Evolutionary conservation across 2,888 invertebrate species (phyloP), one percentile per base, ranked within the genome.

Genomic region (Brachyptera risi): DNA sequence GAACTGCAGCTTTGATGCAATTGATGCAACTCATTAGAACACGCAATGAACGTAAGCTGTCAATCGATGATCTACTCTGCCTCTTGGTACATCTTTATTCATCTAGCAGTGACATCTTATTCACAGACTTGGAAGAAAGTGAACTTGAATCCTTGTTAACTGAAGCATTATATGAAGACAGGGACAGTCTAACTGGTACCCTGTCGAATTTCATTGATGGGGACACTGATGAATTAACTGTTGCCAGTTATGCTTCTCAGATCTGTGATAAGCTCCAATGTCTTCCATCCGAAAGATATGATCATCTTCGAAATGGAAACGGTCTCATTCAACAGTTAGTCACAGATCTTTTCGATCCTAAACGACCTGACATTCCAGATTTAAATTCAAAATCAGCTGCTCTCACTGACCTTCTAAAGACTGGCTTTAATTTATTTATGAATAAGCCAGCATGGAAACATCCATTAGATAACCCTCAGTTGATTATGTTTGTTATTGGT

Each of bases 401-500:
- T 1, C 67, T 78, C 19, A 78, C 72, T 63, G 75, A 77, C 62
- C 68, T 77, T 31, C 68, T 86, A 38, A 86, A 85, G 68, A 81
- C 84, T 49, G 83, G 86, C 3, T 80, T 87, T 58, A 87, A 87
- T 67, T 81, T 85, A 54, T 76, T 87, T 59, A 80, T 79, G 67
- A 78, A 77, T 59, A 76, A 78, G 60, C 66, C 79, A 17, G 80
- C 73, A 44, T 76, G 73, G 61, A 73, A 75, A n/a, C 83, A 85
- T 63, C 87, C 87, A 0, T 72, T 82, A 13, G 86, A 87, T 70
- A 83, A 83, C 68, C 79, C 82, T 0, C 78, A 81, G 24, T 76
- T 87, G 60, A 79, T 88, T 19, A 72, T 88, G 13, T 86, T 82
- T 69, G 78, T 87, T 7, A 72, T 87, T 11, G 87, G 88, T 5